phyloP scores from a whole-genome alignment of 1,140 invertebrate genomes.

The Babylonia areolata region DNA sequence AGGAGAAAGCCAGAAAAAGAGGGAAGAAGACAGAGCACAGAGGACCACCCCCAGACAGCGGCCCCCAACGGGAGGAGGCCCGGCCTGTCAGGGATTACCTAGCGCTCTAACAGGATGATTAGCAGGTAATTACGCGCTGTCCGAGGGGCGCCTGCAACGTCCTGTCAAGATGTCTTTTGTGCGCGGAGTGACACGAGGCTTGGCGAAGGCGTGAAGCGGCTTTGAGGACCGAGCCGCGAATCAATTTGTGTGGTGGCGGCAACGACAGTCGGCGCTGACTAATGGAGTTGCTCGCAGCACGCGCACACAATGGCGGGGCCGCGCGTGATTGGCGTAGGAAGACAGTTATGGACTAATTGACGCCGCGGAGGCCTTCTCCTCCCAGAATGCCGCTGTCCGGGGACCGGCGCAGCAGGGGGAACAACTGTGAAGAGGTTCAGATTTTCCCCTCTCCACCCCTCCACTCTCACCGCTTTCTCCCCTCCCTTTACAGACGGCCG shows the following conservation, averaged over 20 bases:
- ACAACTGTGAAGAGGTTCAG: neutral
- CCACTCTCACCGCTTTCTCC: neutral
- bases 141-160: constrained; percentile 34
- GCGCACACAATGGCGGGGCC: constrained; percentile 23
- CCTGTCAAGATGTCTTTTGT: constrained; percentile 29
- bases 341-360: constrained; percentile 44
- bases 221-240: constrained; percentile 17
- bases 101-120: constrained; percentile 37
- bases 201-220: constrained; percentile 36
- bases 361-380: constrained; percentile 31
- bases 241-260: constrained; percentile 40
- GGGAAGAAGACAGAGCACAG: neutral
- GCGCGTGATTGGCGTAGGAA: constrained; percentile 38
- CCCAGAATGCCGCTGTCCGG: constrained; percentile 12
- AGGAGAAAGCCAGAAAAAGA: neutral
- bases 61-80: neutral
- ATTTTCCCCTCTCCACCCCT: neutral
- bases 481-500: neutral
- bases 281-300: constrained; percentile 37
- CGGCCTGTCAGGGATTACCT: constrained; percentile 22
- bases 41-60: neutral
- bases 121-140: constrained; percentile 36
- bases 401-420: constrained; percentile 23
- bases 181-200: constrained; percentile 34
- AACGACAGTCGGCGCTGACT: constrained; percentile 18